These are phyloP conservation scores for Hymenochirus boettgeri DNA, from an alignment of 2,113 vertebrate genomes.

Conservation along the genomic window DNA sequence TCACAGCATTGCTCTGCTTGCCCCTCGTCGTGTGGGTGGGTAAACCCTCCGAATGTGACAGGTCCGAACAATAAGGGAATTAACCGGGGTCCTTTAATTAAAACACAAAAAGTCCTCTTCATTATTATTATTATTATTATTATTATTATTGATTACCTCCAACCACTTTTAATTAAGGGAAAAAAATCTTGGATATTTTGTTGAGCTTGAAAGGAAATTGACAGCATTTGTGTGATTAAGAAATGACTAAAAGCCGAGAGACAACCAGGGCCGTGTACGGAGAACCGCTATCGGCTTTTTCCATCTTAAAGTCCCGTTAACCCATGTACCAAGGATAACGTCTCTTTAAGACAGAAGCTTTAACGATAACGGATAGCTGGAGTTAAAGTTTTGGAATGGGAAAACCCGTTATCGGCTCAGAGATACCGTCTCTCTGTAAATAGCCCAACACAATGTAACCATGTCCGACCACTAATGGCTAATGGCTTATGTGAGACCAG, in stretches of 20 bases:
- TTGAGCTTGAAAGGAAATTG: neutral
- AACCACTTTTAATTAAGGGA: constrained; percentile 6
- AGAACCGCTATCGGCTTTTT: too few relatives aligned
- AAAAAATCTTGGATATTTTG: constrained; percentile 10
- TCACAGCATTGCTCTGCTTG: neutral
- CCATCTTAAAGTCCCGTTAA: too few relatives aligned
- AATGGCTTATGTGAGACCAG: too few relatives aligned
- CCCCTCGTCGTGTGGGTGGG: neutral
- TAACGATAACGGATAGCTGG: too few relatives aligned
- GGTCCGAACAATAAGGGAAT: neutral
- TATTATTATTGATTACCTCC: constrained; percentile 1
- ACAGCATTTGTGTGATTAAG: neutral
- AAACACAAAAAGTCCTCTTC: neutral
- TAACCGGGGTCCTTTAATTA: neutral
- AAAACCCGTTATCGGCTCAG: too few relatives aligned
- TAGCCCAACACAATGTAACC: too few relatives aligned
- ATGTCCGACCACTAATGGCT: too few relatives aligned
- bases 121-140: neutral
- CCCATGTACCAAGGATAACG: too few relatives aligned
- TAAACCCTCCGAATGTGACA: neutral
- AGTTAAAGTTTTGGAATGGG: too few relatives aligned
- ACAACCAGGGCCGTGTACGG: too few relatives aligned
- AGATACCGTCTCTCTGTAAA: too few relatives aligned
- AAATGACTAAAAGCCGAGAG: neutral
- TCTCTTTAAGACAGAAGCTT: too few relatives aligned